A percentile compares a stretch with the other conserved stretches of the same genome.
phyloP scores from a whole-genome alignment of 2,113 vertebrate species.

The Falcunculus frontatus region DNA sequence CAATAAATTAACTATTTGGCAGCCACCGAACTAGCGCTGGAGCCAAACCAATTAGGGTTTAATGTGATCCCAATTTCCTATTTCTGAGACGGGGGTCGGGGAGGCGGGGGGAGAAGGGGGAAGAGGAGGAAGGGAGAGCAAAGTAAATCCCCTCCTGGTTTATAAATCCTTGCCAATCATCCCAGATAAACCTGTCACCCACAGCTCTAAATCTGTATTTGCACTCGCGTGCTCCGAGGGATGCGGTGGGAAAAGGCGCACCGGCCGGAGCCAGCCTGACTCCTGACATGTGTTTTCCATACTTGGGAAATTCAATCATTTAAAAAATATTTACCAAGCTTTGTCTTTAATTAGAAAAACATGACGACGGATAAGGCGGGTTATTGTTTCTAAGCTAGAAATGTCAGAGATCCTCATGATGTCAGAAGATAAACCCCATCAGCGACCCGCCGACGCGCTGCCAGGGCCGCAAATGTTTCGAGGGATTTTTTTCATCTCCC shows the following conservation, averaged over 20 bases:
- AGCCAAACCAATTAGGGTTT: slow-evolving; percentile 71
- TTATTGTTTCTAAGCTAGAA: slow-evolving; percentile 59
- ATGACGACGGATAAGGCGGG: slow-evolving; percentile 56
- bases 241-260: slow-evolving; percentile 13
- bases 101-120: background rate
- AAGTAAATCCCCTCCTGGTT: slow-evolving; percentile 46
- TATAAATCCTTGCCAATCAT: slow-evolving; percentile 66
- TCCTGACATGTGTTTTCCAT: slow-evolving; percentile 65
- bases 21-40: slow-evolving; percentile 34
- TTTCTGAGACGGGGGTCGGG: slow-evolving; percentile 34
- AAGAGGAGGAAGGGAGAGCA: background rate
- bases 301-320: slow-evolving; percentile 66
- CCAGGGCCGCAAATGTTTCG: background rate
- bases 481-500: background rate
- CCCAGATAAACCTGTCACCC: slow-evolving; percentile 63
- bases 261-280: slow-evolving; percentile 28
- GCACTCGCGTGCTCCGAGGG: slow-evolving; percentile 23
- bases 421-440: slow-evolving; percentile 47
- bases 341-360: slow-evolving; percentile 70
- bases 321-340: slow-evolving; percentile 71
- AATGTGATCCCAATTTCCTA: slow-evolving; percentile 69
- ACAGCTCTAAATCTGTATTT: slow-evolving; percentile 21
- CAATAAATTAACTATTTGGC: slow-evolving; percentile 71
- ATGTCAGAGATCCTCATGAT: slow-evolving; percentile 52
- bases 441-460: background rate